Conservation (phyloP, 2,888 invertebrate species). For the Trichopria drosophilae region DNA sequence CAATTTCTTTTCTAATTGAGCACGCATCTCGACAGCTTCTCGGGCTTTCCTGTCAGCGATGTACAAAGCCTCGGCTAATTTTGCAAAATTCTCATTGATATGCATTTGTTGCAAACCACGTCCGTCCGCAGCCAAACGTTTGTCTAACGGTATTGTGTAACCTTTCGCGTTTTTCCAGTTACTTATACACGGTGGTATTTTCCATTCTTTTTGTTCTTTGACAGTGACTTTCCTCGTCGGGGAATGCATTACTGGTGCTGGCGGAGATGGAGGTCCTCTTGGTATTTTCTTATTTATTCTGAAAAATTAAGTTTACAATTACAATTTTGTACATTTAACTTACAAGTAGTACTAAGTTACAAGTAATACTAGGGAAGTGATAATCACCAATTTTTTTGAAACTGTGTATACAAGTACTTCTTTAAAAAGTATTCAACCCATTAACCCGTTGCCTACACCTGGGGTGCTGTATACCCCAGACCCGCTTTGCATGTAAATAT, state of each 20-base stretch:
- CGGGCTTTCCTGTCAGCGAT: constrained; percentile 97
- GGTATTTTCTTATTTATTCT: constrained; percentile 99
- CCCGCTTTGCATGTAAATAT: no score
- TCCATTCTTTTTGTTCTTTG: constrained; percentile 99
- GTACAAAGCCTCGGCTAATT: constrained; percentile 94
- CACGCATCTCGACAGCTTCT: constrained; percentile 95
- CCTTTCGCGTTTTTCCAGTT: constrained; percentile 99
- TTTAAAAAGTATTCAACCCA: no score
- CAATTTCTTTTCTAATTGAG: constrained; percentile 92
- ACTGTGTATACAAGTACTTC: no score
- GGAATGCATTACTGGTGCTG: constrained; percentile 97
- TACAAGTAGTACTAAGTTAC: no score
- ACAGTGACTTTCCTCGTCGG: constrained; percentile 97
- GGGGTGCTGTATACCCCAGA: no score
- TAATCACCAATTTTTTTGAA: no score
- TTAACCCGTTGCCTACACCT: no score
- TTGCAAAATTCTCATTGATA: constrained; percentile 99
- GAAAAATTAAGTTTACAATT: no score
- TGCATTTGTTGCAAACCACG: constrained; percentile 95
- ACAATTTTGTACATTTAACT: no score
- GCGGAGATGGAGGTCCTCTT: constrained; percentile 96
- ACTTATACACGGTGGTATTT: constrained; percentile 97
- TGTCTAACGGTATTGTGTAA: constrained; percentile 97
- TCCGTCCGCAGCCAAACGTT: constrained; percentile 96
- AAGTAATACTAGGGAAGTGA: no score